A percentile compares a stretch with the other conserved stretches of the same genome.
Evolutionary conservation across 2,888 invertebrate species (phyloP).

Genomic region (Ellobium chinense): DNA sequence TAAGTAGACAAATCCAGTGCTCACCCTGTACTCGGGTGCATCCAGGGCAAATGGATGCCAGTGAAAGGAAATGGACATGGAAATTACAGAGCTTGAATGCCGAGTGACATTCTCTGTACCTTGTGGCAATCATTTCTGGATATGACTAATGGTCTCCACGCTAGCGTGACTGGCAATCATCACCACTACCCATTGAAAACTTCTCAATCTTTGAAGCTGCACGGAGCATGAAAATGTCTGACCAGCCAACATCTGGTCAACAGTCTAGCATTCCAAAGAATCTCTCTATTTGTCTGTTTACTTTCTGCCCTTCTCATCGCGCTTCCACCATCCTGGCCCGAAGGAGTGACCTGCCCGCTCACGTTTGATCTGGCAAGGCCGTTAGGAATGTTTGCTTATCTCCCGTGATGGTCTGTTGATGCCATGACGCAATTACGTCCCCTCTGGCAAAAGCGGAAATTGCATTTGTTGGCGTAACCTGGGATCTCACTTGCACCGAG

Average conservation of each 20-base stretch:
- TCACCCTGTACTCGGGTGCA: too few species aligned
- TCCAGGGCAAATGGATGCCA: too few species aligned
- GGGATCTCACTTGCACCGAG: background rate
- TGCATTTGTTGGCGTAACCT: background rate
- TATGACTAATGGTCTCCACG: background rate
- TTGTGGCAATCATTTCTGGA: background rate
- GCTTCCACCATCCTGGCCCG: background rate
- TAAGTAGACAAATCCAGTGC: too few species aligned
- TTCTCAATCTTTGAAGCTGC: constrained; percentile 3
- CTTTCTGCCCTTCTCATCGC: background rate
- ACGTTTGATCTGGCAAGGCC: background rate
- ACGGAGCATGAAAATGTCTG: background rate
- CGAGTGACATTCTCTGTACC: background rate
- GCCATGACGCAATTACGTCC: background rate
- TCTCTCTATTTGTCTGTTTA: background rate
- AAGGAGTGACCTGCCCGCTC: background rate
- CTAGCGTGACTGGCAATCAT: background rate
- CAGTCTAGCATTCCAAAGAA: background rate
- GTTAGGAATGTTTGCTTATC: constrained; percentile 14
- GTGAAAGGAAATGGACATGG: too few species aligned
- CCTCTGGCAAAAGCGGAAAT: background rate
- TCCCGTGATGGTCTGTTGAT: background rate
- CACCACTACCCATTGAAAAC: background rate
- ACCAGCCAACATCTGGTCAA: constrained; percentile 28
- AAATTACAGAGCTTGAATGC: too few species aligned